These are phyloP conservation scores for Yoshiicerus persimilis DNA, from an alignment of 1,140 invertebrate species.

Conservation along the genomic window DNA sequence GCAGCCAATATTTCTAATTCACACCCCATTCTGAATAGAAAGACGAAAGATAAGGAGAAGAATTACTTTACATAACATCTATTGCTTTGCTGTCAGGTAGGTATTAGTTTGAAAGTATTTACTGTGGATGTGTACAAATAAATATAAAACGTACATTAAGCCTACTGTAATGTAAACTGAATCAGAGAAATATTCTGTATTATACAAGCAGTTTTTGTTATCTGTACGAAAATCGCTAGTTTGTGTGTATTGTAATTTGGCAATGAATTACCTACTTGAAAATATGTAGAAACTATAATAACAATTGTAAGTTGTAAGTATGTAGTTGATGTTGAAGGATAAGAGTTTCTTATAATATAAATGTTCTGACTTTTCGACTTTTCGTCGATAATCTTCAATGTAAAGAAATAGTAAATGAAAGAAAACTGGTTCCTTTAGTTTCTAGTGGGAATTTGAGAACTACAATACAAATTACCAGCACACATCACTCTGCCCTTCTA, in stretches of 20 bases:
- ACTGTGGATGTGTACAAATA: neutral
- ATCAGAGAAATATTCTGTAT: neutral
- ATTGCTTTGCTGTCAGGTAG: neutral
- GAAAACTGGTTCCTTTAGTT: neutral
- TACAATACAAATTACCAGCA: slow-evolving; percentile 14
- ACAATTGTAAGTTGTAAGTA: too few relatives aligned
- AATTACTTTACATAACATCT: neutral
- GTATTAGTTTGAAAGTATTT: neutral
- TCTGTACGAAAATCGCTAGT: neutral
- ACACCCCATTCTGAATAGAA: neutral
- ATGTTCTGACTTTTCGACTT: neutral
- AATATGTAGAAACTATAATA: neutral
- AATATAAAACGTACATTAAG: neutral
- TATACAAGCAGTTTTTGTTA: neutral
- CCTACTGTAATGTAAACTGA: too few relatives aligned
- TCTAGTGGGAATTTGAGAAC: neutral
- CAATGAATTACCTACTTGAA: neutral
- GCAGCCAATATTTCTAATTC: slow-evolving; percentile 11
- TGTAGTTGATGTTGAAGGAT: neutral
- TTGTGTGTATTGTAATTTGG: neutral
- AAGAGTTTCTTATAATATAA: neutral
- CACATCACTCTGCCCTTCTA: neutral
- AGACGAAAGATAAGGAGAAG: neutral
- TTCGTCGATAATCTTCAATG: neutral
- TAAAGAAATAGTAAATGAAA: neutral